phyloP scores from a whole-genome alignment of 2,888 invertebrate species.

The Brachycybe producta region DNA sequence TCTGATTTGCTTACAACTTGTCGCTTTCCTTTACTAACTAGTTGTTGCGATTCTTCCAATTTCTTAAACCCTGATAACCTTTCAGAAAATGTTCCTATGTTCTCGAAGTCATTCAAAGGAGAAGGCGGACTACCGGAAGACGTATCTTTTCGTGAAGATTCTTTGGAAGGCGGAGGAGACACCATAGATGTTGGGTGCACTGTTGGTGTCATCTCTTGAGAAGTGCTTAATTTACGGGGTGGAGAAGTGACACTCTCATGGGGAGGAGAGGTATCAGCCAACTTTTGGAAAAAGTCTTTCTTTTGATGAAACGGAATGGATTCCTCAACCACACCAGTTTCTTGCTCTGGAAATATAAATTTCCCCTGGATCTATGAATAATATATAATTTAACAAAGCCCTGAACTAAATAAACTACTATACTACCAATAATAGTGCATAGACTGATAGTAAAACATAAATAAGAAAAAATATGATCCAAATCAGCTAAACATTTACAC shows the following conservation, averaged over 20 bases:
- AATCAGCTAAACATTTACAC: background rate
- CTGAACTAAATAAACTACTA: too few relatives aligned
- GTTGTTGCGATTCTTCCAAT: slow-evolving; percentile 17
- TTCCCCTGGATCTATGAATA: too few relatives aligned
- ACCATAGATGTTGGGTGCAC: too few relatives aligned
- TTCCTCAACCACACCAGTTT: slow-evolving; percentile 38
- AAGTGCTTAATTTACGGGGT: slow-evolving; percentile 38
- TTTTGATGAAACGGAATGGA: slow-evolving; percentile 26
- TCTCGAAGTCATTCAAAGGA: too few relatives aligned
- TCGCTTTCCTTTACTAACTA: slow-evolving; percentile 22
- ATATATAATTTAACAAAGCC: too few relatives aligned
- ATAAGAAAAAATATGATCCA: background rate
- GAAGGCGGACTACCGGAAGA: too few relatives aligned
- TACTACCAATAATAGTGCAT: too few relatives aligned
- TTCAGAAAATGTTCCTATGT: slow-evolving; percentile 19
- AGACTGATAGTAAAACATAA: background rate
- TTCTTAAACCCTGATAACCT: slow-evolving; percentile 17
- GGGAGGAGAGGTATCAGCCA: slow-evolving; percentile 12
- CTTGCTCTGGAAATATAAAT: too few relatives aligned
- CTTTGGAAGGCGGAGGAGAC: too few relatives aligned
- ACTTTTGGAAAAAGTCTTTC: slow-evolving; percentile 20
- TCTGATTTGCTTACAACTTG: too few relatives aligned
- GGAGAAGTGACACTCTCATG: slow-evolving; percentile 28
- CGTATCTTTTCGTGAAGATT: too few relatives aligned
- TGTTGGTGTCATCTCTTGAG: slow-evolving; percentile 19